A percentile compares a stretch with the other conserved stretches of the same genome.
Conservation (phyloP, 2,888 invertebrate genomes). For the Drosophila recens region DNA sequence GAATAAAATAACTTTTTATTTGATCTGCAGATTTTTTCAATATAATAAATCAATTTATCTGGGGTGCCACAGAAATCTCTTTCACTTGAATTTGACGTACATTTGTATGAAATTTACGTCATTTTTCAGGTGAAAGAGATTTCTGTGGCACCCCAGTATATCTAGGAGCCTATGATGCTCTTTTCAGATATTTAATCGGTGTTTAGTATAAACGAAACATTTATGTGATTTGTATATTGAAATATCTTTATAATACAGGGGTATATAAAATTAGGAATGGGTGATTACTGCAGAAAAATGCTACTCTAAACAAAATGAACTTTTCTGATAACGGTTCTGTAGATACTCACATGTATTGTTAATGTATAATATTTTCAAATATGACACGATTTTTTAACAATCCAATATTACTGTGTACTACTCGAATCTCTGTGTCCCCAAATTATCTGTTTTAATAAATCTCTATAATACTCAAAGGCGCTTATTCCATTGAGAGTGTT, state of each 20-base stretch:
- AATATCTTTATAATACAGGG: too few species aligned
- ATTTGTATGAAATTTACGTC: too few species aligned
- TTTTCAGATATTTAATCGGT: neutral
- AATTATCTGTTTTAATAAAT: slow-evolving; percentile 1
- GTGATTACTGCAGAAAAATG: neutral
- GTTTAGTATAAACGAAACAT: neutral
- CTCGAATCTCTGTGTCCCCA: neutral
- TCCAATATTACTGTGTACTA: neutral
- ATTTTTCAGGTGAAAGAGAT: too few species aligned
- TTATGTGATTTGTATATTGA: neutral
- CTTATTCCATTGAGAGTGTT: neutral
- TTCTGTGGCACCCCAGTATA: too few species aligned
- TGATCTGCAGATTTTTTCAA: too few species aligned
- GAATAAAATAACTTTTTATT: too few species aligned
- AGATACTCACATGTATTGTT: neutral
- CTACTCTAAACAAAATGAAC: too few species aligned
- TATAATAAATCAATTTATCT: neutral
- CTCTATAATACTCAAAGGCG: neutral
- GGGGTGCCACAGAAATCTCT: too few species aligned
- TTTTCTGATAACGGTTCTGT: too few species aligned
- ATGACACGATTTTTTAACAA: neutral
- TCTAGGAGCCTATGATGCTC: neutral
- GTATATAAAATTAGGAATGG: neutral
- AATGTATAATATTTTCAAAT: neutral
- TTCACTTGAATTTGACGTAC: too few species aligned